Percentiles rank a stretch among this genome's conserved stretches.
Evolutionary conservation across 1,140 invertebrate species (phyloP).

Genomic region (Pectinophora gossypiella): DNA sequence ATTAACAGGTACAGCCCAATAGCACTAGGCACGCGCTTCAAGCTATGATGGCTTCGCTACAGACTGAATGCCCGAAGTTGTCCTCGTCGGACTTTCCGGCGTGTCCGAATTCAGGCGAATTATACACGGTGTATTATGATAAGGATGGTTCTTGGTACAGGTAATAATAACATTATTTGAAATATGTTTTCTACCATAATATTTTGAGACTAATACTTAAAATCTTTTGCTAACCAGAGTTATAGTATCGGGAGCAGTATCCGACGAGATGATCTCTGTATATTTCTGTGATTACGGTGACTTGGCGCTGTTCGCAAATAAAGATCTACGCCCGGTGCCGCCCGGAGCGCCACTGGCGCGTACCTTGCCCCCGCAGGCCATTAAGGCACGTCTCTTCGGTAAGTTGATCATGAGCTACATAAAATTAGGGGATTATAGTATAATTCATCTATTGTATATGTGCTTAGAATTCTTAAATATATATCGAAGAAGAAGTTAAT

Average conservation of each 20-base stretch:
- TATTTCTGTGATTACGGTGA: slow-evolving; percentile 34
- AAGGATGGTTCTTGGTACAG: slow-evolving; percentile 77
- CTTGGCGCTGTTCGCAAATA: slow-evolving; percentile 15
- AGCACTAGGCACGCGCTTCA: slow-evolving; percentile 49
- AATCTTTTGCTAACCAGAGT: slow-evolving; percentile 38
- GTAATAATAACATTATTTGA: too few species aligned
- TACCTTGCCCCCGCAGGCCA: slow-evolving; percentile 26
- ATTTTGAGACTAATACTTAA: too few species aligned
- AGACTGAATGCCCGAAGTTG: slow-evolving; percentile 64
- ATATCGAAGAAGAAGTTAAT: too few species aligned
- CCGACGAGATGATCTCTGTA: slow-evolving; percentile 44
- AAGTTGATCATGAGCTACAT: too few species aligned
- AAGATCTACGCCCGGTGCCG: slow-evolving; percentile 10
- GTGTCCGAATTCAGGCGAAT: slow-evolving; percentile 60
- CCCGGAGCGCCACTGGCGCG: slow-evolving; percentile 13
- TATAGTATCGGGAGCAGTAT: slow-evolving; percentile 51
- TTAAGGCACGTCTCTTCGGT: slow-evolving; percentile 31
- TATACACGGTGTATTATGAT: slow-evolving; percentile 75
- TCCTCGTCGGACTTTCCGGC: slow-evolving; percentile 40
- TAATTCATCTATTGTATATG: too few species aligned
- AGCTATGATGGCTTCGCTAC: slow-evolving; percentile 74
- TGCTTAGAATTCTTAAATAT: too few species aligned
- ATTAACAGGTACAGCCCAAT: slow-evolving; percentile 62
- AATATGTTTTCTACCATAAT: too few species aligned
- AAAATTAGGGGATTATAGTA: too few species aligned